Evolutionary conservation across 1,140 invertebrate genomes (phyloP).

Genomic region (Aleiodes sp.): DNA sequence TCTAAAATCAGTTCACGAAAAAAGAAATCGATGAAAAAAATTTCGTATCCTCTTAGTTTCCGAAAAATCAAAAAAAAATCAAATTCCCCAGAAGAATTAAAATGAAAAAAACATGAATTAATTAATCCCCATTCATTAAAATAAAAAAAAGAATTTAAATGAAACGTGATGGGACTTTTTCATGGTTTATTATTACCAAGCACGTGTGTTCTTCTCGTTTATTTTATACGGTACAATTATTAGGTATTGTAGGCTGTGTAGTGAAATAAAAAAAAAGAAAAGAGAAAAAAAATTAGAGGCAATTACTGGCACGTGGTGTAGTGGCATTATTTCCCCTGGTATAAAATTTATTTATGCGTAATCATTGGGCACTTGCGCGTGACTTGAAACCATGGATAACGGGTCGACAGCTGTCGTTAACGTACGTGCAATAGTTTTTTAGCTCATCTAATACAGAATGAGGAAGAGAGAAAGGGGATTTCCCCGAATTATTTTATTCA

Average conservation of each 20-base stretch:
- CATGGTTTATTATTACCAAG: not conserved
- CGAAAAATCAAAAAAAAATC: not conserved
- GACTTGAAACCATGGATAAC: not conserved
- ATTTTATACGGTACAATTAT: not conserved
- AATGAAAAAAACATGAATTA: not conserved
- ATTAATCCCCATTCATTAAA: not conserved
- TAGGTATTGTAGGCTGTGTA: not conserved
- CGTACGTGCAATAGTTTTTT: slow-evolving; percentile 7
- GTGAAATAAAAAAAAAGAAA: too few species aligned
- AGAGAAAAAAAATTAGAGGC: not conserved
- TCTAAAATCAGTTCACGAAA: too few species aligned
- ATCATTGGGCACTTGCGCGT: slow-evolving; percentile 15
- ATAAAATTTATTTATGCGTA: slow-evolving; percentile 14
- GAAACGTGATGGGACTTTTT: slow-evolving; percentile 1
- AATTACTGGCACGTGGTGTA: slow-evolving; percentile 8
- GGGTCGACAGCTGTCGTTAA: not conserved
- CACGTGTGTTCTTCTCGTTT: not conserved
- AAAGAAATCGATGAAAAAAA: too few species aligned
- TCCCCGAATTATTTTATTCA: not conserved
- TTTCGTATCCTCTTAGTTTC: not conserved
- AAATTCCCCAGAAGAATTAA: not conserved
- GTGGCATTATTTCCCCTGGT: not conserved
- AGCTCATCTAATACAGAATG: not conserved
- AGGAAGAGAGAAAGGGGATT: too few species aligned
- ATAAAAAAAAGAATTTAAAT: not conserved